Evolutionary conservation across 2,888 invertebrate genomes (phyloP).

Genomic region (Colletes collaris): DNA sequence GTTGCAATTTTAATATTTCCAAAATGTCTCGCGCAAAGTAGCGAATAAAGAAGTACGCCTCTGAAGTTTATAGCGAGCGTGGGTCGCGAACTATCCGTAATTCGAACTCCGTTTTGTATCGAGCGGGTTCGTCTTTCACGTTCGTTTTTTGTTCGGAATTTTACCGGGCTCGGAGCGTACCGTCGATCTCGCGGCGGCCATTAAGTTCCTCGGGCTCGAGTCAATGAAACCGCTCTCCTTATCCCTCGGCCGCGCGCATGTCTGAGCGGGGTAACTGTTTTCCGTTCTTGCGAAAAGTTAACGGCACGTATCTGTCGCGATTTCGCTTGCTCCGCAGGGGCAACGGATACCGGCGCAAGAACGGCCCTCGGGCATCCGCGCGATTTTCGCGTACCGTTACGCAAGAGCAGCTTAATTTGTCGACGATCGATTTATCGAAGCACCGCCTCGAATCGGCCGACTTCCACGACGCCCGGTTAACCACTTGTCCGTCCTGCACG

Average conservation of each 20-base stretch:
- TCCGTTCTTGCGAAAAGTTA: conserved; percentile 78
- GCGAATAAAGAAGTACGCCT: too few species aligned
- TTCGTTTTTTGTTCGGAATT: too few species aligned
- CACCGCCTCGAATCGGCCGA: conserved; percentile 4
- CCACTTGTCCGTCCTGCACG: background rate
- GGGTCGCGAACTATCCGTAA: too few species aligned
- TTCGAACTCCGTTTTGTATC: too few species aligned
- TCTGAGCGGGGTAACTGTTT: conserved; percentile 77
- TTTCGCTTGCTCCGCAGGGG: conserved; percentile 65
- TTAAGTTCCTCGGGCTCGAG: conserved; percentile 51
- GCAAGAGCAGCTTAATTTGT: conserved; percentile 61
- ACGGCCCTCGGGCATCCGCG: conserved; percentile 52
- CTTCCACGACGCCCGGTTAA: background rate
- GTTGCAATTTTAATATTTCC: too few species aligned
- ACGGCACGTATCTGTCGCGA: conserved; percentile 67
- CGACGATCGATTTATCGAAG: conserved; percentile 59
- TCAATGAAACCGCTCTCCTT: conserved; percentile 68
- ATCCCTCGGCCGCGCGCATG: conserved; percentile 66
- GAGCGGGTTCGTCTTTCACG: too few species aligned
- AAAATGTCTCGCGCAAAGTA: too few species aligned
- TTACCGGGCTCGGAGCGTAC: background rate
- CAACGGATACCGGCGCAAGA: conserved; percentile 46
- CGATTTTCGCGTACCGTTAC: conserved; percentile 71
- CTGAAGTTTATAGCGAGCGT: too few species aligned
- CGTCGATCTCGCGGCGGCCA: conserved; percentile 44